Conservation (phyloP, 2,113 vertebrate genomes). For the Cathartes aura region DNA sequence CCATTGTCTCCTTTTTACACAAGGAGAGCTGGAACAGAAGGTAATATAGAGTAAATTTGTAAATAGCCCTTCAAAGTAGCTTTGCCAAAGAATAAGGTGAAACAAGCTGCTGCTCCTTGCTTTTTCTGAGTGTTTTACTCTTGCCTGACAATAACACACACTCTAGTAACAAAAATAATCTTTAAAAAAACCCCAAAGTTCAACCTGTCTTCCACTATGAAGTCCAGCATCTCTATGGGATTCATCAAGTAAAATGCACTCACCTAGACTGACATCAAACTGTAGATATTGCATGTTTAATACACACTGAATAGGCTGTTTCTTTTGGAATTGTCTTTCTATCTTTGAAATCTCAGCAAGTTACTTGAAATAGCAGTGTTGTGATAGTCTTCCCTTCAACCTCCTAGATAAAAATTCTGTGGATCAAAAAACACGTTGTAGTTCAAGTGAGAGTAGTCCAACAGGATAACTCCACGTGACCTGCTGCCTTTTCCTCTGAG, state of each 20-base stretch:
- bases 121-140: background rate
- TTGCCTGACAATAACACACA: background rate
- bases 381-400: background rate
- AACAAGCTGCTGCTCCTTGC: background rate
- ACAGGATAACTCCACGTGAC: background rate
- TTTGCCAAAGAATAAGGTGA: background rate
- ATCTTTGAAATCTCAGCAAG: background rate
- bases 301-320: background rate
- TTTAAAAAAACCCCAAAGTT: background rate
- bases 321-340: background rate
- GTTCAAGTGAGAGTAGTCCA: background rate
- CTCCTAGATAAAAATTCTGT: background rate
- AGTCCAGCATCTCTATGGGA: background rate
- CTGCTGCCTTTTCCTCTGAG: background rate
- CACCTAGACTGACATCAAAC: background rate
- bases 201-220: background rate
- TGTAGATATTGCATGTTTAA: background rate
- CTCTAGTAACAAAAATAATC: background rate
- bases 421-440: background rate
- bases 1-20: background rate
- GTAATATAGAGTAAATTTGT: background rate
- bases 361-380: background rate
- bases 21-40: background rate
- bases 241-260: background rate
- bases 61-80: background rate